These are phyloP conservation scores for Thalassarche chlororhynchos DNA, from an alignment of 2,113 vertebrate species.

Conservation along the genomic window DNA sequence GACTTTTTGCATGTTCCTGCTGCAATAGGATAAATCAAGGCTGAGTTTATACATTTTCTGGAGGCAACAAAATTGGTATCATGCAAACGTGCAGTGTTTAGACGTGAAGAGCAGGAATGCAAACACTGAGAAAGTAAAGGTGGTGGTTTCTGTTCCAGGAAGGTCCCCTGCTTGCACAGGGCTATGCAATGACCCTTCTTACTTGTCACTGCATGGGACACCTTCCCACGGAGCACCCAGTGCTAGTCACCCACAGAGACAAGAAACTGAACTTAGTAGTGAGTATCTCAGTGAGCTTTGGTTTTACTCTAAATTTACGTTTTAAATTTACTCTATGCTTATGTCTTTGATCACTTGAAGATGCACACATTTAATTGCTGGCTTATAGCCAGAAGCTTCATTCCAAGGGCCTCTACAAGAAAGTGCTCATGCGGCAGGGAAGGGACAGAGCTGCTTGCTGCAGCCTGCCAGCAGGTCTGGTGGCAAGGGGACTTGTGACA, in stretches of 20 bases:
- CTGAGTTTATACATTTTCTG: background rate
- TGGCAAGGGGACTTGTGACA: background rate
- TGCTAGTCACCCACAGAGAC: background rate
- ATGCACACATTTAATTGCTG: background rate
- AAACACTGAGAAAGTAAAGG: background rate
- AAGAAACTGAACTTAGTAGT: background rate
- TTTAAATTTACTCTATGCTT: background rate
- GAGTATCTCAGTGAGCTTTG: background rate
- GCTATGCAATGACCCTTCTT: background rate
- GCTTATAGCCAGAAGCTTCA: background rate
- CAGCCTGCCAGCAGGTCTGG: background rate
- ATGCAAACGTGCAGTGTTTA: background rate
- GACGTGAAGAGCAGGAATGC: background rate
- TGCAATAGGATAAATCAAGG: background rate
- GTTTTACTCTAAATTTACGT: background rate
- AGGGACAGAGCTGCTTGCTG: accelerated
- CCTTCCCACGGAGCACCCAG: background rate
- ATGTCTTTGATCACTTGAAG: background rate
- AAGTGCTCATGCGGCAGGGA: background rate
- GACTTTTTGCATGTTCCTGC: background rate
- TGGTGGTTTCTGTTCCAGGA: background rate
- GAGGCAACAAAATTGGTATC: background rate
- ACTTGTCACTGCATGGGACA: background rate
- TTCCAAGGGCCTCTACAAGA: background rate
- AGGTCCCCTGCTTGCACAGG: background rate